Conservation (phyloP, 2,888 invertebrate species). For the Tenthredo amoena region DNA sequence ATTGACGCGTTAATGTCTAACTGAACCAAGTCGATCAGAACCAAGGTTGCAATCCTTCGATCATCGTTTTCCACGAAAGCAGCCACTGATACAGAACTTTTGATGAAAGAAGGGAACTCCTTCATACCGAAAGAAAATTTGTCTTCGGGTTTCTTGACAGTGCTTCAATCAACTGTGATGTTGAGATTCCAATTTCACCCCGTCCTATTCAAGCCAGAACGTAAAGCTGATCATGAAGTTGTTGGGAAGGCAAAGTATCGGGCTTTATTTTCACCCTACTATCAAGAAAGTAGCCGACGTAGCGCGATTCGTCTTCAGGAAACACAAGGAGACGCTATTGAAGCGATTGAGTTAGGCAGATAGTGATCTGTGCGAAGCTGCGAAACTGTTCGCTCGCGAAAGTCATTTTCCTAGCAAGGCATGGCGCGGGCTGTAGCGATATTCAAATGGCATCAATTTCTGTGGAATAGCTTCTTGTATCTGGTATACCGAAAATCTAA, state of each 20-base stretch:
- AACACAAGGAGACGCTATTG: slow-evolving; percentile 40
- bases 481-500: slow-evolving; percentile 54
- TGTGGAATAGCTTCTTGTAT: slow-evolving; percentile 72
- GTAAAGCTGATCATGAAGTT: slow-evolving; percentile 18
- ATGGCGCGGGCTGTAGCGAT: slow-evolving; percentile 66
- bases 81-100: background rate
- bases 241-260: slow-evolving; percentile 18
- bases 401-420: slow-evolving; percentile 56
- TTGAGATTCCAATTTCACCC: background rate
- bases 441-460: slow-evolving; percentile 77
- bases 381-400: slow-evolving; percentile 38
- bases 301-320: slow-evolving; percentile 32
- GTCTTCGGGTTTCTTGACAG: background rate
- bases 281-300: slow-evolving; percentile 22
- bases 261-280: slow-evolving; percentile 24
- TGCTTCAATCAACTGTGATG: background rate
- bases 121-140: background rate
- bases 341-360: slow-evolving; percentile 59
- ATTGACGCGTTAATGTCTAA: slow-evolving; percentile 67
- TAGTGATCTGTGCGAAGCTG: slow-evolving; percentile 65
- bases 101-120: background rate
- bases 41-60: background rate
- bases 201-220: background rate
- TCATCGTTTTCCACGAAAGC: background rate
- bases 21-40: background rate